phyloP scores from a whole-genome alignment of 2,113 vertebrate species.

The Brachypteracias leptosomus region DNA sequence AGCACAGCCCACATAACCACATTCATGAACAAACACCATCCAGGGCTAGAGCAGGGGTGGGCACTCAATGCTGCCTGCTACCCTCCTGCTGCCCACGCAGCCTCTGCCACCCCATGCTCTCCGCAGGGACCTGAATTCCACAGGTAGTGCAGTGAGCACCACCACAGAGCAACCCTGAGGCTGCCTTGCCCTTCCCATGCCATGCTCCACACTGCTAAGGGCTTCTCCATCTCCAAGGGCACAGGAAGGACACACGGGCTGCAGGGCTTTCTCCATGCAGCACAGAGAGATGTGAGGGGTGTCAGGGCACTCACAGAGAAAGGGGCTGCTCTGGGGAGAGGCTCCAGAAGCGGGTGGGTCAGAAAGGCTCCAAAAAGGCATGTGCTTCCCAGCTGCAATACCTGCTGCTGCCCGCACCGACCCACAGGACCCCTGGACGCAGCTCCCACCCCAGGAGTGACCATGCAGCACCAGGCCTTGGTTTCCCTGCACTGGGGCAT shows the following conservation, averaged over 20 bases:
- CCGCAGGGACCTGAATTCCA: rapidly evolving
- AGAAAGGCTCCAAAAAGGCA: not conserved
- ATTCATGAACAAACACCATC: rapidly evolving
- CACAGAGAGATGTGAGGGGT: not conserved
- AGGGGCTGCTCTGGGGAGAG: not conserved
- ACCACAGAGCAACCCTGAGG: rapidly evolving
- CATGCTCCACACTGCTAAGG: rapidly evolving
- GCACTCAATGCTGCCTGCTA: not conserved
- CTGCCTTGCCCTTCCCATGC: not conserved
- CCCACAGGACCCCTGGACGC: rapidly evolving
- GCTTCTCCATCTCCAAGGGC: not conserved
- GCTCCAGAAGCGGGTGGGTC: rapidly evolving
- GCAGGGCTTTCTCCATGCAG: rapidly evolving
- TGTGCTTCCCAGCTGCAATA: rapidly evolving
- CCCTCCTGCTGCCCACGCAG: not conserved
- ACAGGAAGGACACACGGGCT: not conserved
- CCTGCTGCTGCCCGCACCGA: not conserved
- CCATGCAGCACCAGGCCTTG: rapidly evolving
- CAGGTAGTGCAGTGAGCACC: rapidly evolving
- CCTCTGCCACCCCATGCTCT: not conserved
- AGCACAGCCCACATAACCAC: rapidly evolving
- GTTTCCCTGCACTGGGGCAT: rapidly evolving
- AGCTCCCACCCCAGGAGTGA: rapidly evolving
- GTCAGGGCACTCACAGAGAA: not conserved
- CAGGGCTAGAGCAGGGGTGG: not conserved